Percentiles rank a stretch among this genome's conserved stretches.
Conservation (phyloP, 2,113 vertebrate species). For the Scophthalmus maximus region DNA sequence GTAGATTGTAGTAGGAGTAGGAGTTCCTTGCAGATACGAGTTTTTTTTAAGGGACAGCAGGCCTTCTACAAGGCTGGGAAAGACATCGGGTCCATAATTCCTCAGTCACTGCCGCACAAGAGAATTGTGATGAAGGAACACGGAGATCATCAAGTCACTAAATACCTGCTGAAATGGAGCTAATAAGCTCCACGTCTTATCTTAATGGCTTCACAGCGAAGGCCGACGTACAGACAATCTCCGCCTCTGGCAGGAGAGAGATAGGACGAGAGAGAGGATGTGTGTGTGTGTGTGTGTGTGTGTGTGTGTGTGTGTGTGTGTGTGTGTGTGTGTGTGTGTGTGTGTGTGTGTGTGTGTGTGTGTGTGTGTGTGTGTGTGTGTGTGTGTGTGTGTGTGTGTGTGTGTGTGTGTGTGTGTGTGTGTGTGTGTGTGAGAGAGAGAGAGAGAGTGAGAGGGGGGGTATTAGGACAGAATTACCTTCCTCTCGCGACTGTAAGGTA, state of each 20-base stretch:
- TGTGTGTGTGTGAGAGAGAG: not conserved
- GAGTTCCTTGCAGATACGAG: not conserved
- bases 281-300: not conserved
- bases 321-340: not conserved
- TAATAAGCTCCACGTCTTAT: slow-evolving; percentile 58
- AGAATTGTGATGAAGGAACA: slow-evolving; percentile 30
- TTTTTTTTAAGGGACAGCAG: slow-evolving; percentile 6
- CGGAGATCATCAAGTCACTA: slow-evolving; percentile 19
- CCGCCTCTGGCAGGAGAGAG: not conserved
- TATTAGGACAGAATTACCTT: slow-evolving; percentile 15
- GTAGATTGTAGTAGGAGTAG: not conserved
- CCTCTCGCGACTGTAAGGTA: slow-evolving; percentile 24
- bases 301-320: not conserved
- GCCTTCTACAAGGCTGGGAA: slow-evolving; percentile 2
- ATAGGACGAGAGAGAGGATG: not conserved
- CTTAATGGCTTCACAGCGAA: slow-evolving; percentile 51
- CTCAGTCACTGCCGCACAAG: not conserved
- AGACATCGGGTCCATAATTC: slow-evolving; percentile 23
- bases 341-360: not conserved
- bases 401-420: not conserved
- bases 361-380: not conserved
- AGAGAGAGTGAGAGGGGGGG: not conserved
- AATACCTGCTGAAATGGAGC: slow-evolving; percentile 34
- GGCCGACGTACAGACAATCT: slow-evolving; percentile 23
- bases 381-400: not conserved